phyloP scores from a whole-genome alignment of 2,113 vertebrate genomes.

The Cygnus buccinator region DNA sequence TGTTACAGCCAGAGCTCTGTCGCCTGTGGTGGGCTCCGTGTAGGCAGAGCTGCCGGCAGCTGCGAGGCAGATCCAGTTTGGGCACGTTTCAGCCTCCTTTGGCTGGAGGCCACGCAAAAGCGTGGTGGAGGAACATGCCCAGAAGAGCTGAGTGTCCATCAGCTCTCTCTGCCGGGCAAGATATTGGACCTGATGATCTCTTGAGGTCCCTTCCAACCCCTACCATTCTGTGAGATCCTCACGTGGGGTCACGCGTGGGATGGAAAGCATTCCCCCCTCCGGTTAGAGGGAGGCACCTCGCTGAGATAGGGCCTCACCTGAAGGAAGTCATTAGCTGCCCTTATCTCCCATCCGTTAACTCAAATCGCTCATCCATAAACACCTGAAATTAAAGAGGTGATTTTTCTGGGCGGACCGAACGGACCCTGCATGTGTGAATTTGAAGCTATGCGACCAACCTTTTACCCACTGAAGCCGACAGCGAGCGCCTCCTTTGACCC shows the following conservation, averaged over 20 bases:
- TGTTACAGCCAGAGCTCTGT: not conserved
- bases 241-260: fast-evolving
- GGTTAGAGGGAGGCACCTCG: not conserved
- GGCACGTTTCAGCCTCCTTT: not conserved
- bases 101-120: not conserved
- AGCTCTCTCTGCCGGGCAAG: not conserved
- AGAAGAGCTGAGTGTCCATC: not conserved
- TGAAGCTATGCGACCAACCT: not conserved
- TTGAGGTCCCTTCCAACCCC: too few relatives aligned
- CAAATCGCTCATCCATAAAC: not conserved
- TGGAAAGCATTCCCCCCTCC: not conserved
- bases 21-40: not conserved
- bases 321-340: not conserved
- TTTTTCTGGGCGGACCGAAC: not conserved
- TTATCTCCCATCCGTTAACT: not conserved
- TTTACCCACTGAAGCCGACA: not conserved
- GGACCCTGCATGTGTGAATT: not conserved
- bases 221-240: not conserved
- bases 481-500: not conserved
- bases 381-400: not conserved
- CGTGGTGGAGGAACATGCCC: not conserved
- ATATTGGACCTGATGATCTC: too few relatives aligned
- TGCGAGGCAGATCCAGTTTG: not conserved
- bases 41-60: constrained; percentile 29
- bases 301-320: not conserved